Base-by-base conservation (phyloP, 2,797 vertebrate genomes). In the Austrolebias charrua region DNA sequence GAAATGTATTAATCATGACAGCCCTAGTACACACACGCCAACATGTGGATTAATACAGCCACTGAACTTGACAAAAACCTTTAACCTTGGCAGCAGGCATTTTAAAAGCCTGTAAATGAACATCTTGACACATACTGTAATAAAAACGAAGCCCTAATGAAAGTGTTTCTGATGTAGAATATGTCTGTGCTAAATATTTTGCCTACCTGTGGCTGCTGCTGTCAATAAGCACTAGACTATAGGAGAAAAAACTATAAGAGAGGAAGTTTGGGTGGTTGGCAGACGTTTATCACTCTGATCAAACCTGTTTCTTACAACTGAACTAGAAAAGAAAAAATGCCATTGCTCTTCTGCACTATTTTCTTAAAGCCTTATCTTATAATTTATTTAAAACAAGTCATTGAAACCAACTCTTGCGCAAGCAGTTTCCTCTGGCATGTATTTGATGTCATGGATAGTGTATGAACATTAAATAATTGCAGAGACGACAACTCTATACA, bases 151-250 rank as follows among this genome's bases (percentile, higher is more conserved):
- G 31, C 31, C 31, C 7, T 8, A 33, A 33, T 33, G 31, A 33
- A 33, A 33, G 31, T 33, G 31, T 33, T 6, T 33, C 31, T 33
- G 9, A 33, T 33, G 31, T 33, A 1, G 2, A 6, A 6, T 6
- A 6, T 6, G 6, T 33, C 31, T 33, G 31, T 33, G 31, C 31
- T 33, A 9, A 33, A 33, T 33, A 33, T 9, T 40, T 13, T 1
- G 10, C 2, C 10, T 40, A 40, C 38, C 38, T 40, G 11, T 13
- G 11, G 38, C 38, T 12, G 38, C 38, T 40, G 38, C 10, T 40
- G 10, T 40, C 38, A 61, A 81, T 73, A 53, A 55, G 58, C 44
- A 64, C 38, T 71, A 78, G 56, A 43, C 16, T 40, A 13, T 24
- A 40, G 1, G 12, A 40, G 38, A 11, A 13, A 38, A 11, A 1